These are phyloP conservation scores for Ganaspis sp. DNA, from an alignment of 1,140 invertebrate genomes.

Conservation along the genomic window DNA sequence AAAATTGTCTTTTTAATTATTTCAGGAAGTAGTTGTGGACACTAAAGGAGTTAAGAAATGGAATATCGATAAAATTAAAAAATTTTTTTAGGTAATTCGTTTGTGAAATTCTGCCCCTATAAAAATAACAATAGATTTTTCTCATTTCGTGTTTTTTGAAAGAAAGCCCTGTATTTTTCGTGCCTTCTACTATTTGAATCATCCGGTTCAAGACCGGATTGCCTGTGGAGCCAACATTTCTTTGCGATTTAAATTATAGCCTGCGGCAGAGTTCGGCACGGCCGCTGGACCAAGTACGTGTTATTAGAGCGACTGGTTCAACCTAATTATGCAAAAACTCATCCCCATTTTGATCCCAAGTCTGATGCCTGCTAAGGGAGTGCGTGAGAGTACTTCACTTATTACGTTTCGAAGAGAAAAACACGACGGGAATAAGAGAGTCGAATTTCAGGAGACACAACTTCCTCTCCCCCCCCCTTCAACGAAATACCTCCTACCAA, in stretches of 20 bases:
- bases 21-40: no score
- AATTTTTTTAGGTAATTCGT: no score
- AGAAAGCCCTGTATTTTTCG: no score
- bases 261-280: constrained; percentile 50
- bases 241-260: constrained; percentile 57
- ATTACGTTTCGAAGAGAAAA: not conserved
- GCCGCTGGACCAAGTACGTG: constrained; percentile 53
- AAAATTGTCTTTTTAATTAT: no score
- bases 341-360: constrained; percentile 50
- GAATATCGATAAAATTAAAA: no score
- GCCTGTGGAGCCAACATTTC: constrained; percentile 29
- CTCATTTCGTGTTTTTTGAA: no score
- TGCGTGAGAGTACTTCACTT: not conserved
- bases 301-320: constrained; percentile 60
- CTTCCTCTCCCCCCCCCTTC: constrained; percentile 34
- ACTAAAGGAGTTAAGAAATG: no score
- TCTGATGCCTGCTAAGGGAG: not conserved
- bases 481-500: constrained; percentile 2
- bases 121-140: no score
- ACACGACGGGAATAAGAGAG: not conserved
- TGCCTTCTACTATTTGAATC: not conserved
- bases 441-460: constrained; percentile 32
- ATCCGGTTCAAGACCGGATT: not conserved
- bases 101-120: no score
- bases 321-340: constrained; percentile 60